phyloP scores from a whole-genome alignment of 2,888 invertebrate genomes.

The Lobophora halterata region DNA sequence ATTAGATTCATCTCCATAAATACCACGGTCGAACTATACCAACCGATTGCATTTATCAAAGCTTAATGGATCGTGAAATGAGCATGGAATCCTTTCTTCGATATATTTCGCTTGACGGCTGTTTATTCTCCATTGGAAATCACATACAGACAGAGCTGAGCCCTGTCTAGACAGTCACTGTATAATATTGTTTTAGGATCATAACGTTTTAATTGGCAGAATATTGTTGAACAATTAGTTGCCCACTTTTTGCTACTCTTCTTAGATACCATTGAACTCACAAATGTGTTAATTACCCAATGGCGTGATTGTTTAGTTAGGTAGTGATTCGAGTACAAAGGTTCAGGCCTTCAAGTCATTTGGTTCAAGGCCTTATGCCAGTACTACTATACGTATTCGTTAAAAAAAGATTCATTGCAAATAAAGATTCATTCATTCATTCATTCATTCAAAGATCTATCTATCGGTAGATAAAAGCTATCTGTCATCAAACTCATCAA shows the following conservation, averaged over 20 bases:
- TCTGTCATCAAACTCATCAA: not conserved
- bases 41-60: slow-evolving; percentile 14
- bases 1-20: no score
- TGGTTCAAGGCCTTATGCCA: no score
- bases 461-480: not conserved
- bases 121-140: slow-evolving; percentile 14
- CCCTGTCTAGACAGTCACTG: slow-evolving; percentile 16
- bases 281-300: slow-evolving; percentile 36
- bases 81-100: slow-evolving; percentile 6
- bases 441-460: not conserved
- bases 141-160: slow-evolving; percentile 7
- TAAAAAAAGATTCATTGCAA: no score
- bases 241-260: not conserved
- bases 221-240: slow-evolving; percentile 1
- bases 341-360: slow-evolving; percentile 40
- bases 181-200: not conserved
- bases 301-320: slow-evolving; percentile 31
- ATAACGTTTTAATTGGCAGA: slow-evolving; percentile 4
- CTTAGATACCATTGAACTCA: slow-evolving; percentile 32
- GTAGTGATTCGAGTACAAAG: slow-evolving; percentile 36
- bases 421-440: not conserved
- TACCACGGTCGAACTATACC: no score
- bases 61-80: slow-evolving; percentile 7
- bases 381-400: no score
- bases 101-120: slow-evolving; percentile 6